Evolutionary conservation across 2,797 vertebrate species (phyloP).

Genomic region (Huso huso): DNA sequence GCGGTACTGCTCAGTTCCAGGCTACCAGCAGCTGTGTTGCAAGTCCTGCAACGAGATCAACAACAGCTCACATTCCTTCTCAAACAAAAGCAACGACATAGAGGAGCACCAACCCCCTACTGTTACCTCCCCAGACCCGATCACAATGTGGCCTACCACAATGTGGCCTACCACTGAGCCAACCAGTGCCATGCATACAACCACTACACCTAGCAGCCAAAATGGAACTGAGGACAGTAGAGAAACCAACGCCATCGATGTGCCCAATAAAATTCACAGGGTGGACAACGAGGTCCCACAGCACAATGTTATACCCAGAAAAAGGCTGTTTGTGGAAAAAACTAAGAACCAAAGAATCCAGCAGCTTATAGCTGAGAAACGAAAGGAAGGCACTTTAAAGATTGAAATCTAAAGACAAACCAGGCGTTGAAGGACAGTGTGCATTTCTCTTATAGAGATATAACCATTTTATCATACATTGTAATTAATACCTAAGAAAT

Average conservation of each 20-base stretch:
- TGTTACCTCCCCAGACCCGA: slow-evolving; percentile 8
- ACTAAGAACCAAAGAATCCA: slow-evolving; percentile 93
- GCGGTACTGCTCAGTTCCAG: slow-evolving; percentile 79
- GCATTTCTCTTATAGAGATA: slow-evolving; percentile 58
- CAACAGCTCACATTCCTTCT: slow-evolving; percentile 32
- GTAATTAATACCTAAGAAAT: slow-evolving; percentile 25
- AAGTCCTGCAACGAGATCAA: slow-evolving; percentile 67
- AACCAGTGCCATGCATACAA: slow-evolving; percentile 15
- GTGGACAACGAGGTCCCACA: slow-evolving; percentile 65
- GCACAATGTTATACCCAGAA: slow-evolving; percentile 75
- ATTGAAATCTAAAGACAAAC: slow-evolving; percentile 57
- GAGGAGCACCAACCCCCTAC: slow-evolving; percentile 46
- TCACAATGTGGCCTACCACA: slow-evolving; percentile 24
- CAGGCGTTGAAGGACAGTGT: slow-evolving; percentile 26
- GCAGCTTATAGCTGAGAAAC: slow-evolving; percentile 83
- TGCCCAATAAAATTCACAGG: slow-evolving; percentile 51
- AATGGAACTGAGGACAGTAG: slow-evolving; percentile 54
- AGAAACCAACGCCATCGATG: slow-evolving; percentile 75
- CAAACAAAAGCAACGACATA: slow-evolving; percentile 50
- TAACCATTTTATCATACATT: slow-evolving; percentile 24
- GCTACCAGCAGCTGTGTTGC: slow-evolving; percentile 84
- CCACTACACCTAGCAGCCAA: slow-evolving; percentile 20
- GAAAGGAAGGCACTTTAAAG: slow-evolving; percentile 56
- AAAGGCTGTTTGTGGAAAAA: slow-evolving; percentile 69
- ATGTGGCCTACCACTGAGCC: slow-evolving; percentile 30